Percentiles rank a stretch among this genome's conserved stretches.
Evolutionary conservation across 2,888 invertebrate species (phyloP).

Genomic region (Pedicia rivosa): DNA sequence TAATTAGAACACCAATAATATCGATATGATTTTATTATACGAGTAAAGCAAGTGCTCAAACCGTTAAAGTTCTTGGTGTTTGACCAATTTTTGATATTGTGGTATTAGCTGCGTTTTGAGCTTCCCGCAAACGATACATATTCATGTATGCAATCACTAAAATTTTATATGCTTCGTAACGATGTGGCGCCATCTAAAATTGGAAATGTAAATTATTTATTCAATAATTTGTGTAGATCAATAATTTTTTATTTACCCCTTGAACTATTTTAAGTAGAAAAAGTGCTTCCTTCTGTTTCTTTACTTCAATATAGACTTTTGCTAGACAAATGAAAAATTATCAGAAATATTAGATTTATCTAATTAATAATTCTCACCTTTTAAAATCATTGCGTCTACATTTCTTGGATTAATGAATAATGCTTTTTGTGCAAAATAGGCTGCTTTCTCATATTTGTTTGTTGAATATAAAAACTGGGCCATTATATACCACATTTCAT

Average conservation of each 20-base stretch:
- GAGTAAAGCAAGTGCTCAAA: slow-evolving; percentile 23
- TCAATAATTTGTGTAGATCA: not conserved
- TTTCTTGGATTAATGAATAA: slow-evolving; percentile 44
- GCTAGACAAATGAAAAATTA: too few relatives aligned
- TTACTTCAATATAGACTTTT: slow-evolving; percentile 22
- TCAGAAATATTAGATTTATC: not conserved
- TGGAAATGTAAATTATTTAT: too few relatives aligned
- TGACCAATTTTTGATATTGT: slow-evolving; percentile 57
- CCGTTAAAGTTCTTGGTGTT: slow-evolving; percentile 55
- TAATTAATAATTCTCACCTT: slow-evolving; percentile 35
- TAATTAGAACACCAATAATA: too few relatives aligned
- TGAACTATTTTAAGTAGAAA: not conserved
- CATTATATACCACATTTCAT: slow-evolving; percentile 61
- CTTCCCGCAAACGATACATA: slow-evolving; percentile 51
- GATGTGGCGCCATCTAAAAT: slow-evolving; percentile 19
- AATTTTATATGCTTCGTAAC: slow-evolving; percentile 58
- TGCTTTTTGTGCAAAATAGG: slow-evolving; percentile 59
- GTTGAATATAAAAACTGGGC: slow-evolving; percentile 49
- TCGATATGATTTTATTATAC: too few relatives aligned
- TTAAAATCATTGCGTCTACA: slow-evolving; percentile 56
- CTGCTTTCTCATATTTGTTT: slow-evolving; percentile 44
- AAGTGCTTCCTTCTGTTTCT: slow-evolving; percentile 23
- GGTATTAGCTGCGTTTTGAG: slow-evolving; percentile 50
- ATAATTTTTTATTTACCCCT: not conserved
- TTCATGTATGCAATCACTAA: slow-evolving; percentile 57